Percentiles rank a stretch among this genome's conserved stretches.
These are phyloP conservation scores for Agonopterix heracliana DNA, from an alignment of 2,888 invertebrate genomes.

Conservation along the genomic window DNA sequence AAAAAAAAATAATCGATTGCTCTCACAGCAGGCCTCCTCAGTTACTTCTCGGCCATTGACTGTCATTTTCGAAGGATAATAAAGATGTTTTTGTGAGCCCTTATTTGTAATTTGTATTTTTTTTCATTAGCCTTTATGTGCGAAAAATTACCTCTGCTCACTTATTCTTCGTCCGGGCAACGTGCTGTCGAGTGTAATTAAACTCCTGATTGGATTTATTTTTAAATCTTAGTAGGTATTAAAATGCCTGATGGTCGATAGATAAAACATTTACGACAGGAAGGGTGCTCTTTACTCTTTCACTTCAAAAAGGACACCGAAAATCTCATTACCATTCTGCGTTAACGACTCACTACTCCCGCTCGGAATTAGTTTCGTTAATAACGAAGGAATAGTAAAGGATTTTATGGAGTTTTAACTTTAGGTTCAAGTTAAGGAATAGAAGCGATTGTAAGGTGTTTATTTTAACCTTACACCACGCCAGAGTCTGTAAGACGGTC, in stretches of 20 bases:
- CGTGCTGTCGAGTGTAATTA: too few species aligned
- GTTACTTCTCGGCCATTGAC: constrained; percentile 23
- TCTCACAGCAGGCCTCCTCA: constrained; percentile 30
- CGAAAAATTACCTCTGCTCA: background rate
- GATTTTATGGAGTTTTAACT: constrained; percentile 36
- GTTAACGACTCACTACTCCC: constrained; percentile 39
- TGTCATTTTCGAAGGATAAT: constrained; percentile 31
- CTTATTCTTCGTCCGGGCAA: too few species aligned
- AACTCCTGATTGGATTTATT: too few species aligned
- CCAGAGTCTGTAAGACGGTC: too few species aligned
- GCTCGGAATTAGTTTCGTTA: constrained; percentile 46
- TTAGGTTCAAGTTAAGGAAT: constrained; percentile 12
- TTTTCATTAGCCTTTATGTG: constrained; percentile 16
- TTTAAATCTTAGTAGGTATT: too few species aligned
- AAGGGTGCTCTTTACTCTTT: background rate
- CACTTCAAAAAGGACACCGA: constrained; percentile 20
- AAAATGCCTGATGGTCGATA: too few species aligned
- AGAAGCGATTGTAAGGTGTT: background rate
- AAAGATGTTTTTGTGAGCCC: constrained; percentile 31
- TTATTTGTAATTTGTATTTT: constrained; percentile 21
- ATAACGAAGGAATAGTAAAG: constrained; percentile 42
- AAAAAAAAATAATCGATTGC: constrained; percentile 36
- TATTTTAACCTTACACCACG: too few species aligned
- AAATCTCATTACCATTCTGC: constrained; percentile 46
- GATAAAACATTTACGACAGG: too few species aligned